Percentiles rank a stretch among this genome's conserved stretches.
Conservation (phyloP, 2,113 vertebrate genomes). For the Carettochelys insculpta region DNA sequence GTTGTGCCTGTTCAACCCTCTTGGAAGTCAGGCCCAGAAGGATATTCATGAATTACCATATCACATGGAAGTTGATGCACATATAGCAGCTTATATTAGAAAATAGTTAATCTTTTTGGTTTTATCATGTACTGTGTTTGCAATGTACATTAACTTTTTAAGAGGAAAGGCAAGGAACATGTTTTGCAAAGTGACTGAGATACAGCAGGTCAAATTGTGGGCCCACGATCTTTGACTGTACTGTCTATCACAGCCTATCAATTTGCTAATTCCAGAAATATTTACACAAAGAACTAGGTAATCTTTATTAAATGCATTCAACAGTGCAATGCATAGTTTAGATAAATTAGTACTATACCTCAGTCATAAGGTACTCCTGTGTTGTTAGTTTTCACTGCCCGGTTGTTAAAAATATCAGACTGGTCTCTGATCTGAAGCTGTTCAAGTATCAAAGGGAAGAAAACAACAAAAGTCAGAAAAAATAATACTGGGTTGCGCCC, state of each 20-base stretch:
- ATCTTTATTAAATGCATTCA: not conserved
- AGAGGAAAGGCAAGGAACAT: not conserved
- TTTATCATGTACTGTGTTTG: not conserved
- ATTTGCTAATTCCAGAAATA: not conserved
- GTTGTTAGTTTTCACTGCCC: not conserved
- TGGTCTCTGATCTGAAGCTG: not conserved
- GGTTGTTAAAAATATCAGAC: not conserved
- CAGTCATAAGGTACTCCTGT: not conserved
- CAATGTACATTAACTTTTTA: not conserved
- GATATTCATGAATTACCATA: not conserved
- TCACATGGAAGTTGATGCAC: not conserved
- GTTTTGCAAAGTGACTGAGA: not conserved
- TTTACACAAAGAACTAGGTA: not conserved
- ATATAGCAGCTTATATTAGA: not conserved
- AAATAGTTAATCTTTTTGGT: not conserved
- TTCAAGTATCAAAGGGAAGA: not conserved
- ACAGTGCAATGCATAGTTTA: not conserved
- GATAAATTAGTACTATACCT: conserved; percentile 11
- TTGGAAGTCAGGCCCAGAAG: not conserved
- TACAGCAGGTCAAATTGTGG: not conserved
- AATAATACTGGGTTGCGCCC: not conserved
- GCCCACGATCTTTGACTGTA: not conserved
- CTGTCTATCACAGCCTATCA: not conserved
- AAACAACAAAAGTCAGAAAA: not conserved
- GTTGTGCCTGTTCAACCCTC: not conserved